Conservation (phyloP, 2,113 vertebrate species). For the Forbesichthys agassizii region DNA sequence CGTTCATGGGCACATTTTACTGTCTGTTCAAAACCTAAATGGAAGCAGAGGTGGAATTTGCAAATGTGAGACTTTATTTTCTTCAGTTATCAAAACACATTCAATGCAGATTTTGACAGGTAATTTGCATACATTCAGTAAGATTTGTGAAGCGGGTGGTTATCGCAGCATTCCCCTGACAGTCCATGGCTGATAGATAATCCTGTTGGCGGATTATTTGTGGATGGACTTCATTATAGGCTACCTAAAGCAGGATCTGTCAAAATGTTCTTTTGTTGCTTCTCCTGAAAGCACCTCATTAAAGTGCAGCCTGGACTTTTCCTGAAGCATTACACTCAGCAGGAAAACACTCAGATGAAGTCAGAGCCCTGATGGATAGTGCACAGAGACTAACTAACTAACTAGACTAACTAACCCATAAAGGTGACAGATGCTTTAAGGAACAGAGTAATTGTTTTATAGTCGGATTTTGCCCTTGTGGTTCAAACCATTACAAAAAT, state of each 20-base stretch:
- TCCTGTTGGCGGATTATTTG: constrained; percentile 18
- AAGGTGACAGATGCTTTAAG: constrained; percentile 66
- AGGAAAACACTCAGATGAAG: constrained; percentile 20
- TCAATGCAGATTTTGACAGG: background rate
- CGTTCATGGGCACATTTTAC: constrained; percentile 94
- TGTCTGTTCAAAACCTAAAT: constrained; percentile 84
- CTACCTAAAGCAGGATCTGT: constrained; percentile 28
- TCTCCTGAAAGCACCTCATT: constrained; percentile 40
- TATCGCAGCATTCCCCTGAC: background rate
- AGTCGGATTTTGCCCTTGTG: no score
- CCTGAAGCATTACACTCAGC: constrained; percentile 21
- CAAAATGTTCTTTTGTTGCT: constrained; percentile 36
- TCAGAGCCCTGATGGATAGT: constrained; percentile 44
- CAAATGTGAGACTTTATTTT: background rate
- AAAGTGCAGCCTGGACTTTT: constrained; percentile 12
- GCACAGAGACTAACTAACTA: no score
- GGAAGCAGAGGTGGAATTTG: constrained; percentile 3
- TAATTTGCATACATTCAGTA: background rate
- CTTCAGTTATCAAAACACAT: background rate
- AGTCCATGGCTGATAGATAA: constrained; percentile 6
- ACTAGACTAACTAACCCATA: constrained; percentile 63
- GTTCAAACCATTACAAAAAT: no score
- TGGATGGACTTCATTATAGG: constrained; percentile 30
- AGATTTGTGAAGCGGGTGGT: background rate
- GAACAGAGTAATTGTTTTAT: no score